A percentile compares a stretch with the other conserved stretches of the same genome.
These are phyloP conservation scores for Enteromius anoplus DNA, from an alignment of 2,797 vertebrate species.

Conservation along the genomic window DNA sequence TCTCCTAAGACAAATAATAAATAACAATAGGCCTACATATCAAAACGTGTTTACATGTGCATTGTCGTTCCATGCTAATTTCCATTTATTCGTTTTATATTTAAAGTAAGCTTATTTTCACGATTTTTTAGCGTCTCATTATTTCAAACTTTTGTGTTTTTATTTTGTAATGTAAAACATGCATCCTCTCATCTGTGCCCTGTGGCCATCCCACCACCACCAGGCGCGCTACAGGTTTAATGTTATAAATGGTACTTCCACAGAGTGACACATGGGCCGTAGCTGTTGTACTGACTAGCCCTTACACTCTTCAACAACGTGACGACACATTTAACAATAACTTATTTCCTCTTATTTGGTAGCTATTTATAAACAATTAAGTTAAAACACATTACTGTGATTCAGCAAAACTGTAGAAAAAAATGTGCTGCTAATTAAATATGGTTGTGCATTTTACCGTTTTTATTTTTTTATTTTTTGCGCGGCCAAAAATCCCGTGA, in stretches of 20 bases:
- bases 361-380: not conserved
- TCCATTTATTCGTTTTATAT: not conserved
- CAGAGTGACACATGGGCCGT: not conserved
- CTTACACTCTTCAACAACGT: not conserved
- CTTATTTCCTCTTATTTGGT: not conserved
- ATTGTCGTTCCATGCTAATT: not conserved
- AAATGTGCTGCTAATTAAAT: too few species aligned
- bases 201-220: slow-evolving; percentile 8
- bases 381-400: not conserved
- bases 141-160: not conserved
- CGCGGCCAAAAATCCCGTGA: not conserved
- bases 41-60: not conserved
- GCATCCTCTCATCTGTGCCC: not conserved
- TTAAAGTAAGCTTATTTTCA: not conserved
- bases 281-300: not conserved
- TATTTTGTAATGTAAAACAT: not conserved
- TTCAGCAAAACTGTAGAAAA: not conserved
- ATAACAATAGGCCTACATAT: not conserved
- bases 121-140: not conserved
- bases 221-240: not conserved
- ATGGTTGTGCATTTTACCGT: too few species aligned
- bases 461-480: not conserved
- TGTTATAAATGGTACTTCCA: not conserved
- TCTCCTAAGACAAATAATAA: not conserved
- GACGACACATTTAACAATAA: not conserved